Conservation (phyloP, 2,888 invertebrate species). For the Agelastica alni region DNA sequence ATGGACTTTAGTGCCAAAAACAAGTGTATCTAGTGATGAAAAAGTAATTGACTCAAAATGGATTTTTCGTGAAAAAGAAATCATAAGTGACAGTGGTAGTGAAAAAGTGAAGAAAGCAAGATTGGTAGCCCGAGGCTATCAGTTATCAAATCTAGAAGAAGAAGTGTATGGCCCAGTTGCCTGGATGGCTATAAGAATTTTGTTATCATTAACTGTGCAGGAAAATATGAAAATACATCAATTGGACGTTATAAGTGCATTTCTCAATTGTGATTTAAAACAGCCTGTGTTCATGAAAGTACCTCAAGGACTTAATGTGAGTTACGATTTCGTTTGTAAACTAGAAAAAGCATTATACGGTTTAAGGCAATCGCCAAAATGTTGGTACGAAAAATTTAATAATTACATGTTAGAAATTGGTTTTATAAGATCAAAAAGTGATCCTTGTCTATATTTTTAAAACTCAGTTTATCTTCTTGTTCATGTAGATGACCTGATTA, state of each 20-base stretch:
- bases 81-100: slow-evolving; percentile 14
- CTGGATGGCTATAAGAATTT: slow-evolving; percentile 36
- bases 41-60: slow-evolving; percentile 32
- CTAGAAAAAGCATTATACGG: slow-evolving; percentile 16
- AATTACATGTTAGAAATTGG: not conserved
- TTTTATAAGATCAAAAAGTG: slow-evolving; percentile 6
- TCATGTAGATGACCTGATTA: slow-evolving; percentile 3
- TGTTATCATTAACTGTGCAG: slow-evolving; percentile 31
- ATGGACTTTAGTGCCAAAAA: slow-evolving; percentile 29
- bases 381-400: slow-evolving; percentile 8
- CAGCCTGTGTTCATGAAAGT: slow-evolving; percentile 36
- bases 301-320: slow-evolving; percentile 19
- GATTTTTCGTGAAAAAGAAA: slow-evolving; percentile 29
- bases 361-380: slow-evolving; percentile 14
- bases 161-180: slow-evolving; percentile 44
- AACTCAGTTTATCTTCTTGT: not conserved
- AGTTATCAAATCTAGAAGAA: slow-evolving; percentile 11
- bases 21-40: slow-evolving; percentile 13
- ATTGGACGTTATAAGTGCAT: slow-evolving; percentile 43
- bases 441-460: slow-evolving; percentile 1
- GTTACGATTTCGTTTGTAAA: slow-evolving; percentile 6
- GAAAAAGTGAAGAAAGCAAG: slow-evolving; percentile 25
- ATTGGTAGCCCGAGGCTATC: slow-evolving; percentile 29
- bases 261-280: slow-evolving; percentile 39
- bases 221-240: slow-evolving; percentile 30